Base-by-base conservation (phyloP, 2,888 invertebrate genomes). In the Lasiommata megera region DNA sequence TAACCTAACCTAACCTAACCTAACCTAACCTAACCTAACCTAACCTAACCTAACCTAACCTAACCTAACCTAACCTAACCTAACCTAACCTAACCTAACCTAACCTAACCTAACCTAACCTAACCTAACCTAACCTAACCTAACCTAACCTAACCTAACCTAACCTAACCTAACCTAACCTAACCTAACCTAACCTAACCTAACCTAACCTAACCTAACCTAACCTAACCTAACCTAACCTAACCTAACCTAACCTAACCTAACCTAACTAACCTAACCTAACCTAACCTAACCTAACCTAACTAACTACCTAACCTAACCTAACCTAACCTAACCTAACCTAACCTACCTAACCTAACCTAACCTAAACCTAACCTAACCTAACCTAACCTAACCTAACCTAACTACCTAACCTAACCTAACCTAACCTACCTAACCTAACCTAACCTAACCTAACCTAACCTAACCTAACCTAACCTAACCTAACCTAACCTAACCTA, bases 391-490 rank as follows among this genome's bases (percentile, higher is more conserved):
- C 52, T 52, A 41, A 52, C 31, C 41, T 31, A 52, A 52, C 41
- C 31, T 31, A 41, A 41, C 44, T 16, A 44, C 28, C 28, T 44
- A 44, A 44, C 28, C n/a, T n/a, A n/a, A n/a, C n/a, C n/a, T n/a
- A n/a, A n/a, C n/a, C n/a, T n/a, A n/a, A n/a, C n/a, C n/a, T 11
- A 52, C 52, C 52, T 52, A 52, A 52, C 52, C 52, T 52, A 52
- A 52, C 52, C 52, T 52, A 52, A 52, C 52, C 52, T 52, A 52
- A 52, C 52, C 52, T 58, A 58, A 58, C 58, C 58, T 58, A 58
- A 58, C 58, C 53, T 54, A 58, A 53, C 58, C 58, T 54, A 58
- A 58, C 58, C 58, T 58, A 58, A 58, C 58, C 58, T 54, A 54
- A 58, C 57, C 58, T 54, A 54, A 58, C 54, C 58, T 54, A 50